These are phyloP conservation scores for Excalfactoria chinensis DNA, from an alignment of 2,113 vertebrate species.

Conservation along the genomic window DNA sequence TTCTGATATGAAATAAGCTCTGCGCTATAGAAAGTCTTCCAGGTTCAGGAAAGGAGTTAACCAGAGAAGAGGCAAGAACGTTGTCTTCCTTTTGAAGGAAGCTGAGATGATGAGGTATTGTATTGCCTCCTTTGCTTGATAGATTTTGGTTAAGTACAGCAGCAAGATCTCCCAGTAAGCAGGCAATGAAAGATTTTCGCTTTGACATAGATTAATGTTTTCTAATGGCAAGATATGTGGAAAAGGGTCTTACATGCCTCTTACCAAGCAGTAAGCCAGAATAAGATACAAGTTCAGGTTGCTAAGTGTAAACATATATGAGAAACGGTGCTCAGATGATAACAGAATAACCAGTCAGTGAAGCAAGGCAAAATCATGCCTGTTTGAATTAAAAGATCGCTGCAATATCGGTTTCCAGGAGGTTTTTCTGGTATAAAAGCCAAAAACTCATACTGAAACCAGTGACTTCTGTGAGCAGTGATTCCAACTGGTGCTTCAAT, in stretches of 20 bases:
- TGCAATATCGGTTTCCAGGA: neutral
- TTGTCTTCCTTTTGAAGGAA: neutral
- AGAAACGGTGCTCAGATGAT: neutral
- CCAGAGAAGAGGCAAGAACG: neutral
- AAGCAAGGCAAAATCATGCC: neutral
- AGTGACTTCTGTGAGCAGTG: neutral
- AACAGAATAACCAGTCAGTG: neutral
- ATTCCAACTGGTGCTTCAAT: neutral
- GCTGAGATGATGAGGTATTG: neutral
- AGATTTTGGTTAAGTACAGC: neutral
- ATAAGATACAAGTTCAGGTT: neutral
- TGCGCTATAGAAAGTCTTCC: neutral
- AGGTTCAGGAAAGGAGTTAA: neutral
- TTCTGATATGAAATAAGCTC: neutral
- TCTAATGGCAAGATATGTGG: neutral
- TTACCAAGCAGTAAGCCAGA: neutral
- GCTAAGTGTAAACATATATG: neutral
- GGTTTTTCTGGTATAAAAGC: neutral
- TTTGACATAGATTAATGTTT: neutral
- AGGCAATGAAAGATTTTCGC: neutral
- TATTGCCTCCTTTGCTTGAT: neutral
- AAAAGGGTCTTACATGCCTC: neutral
- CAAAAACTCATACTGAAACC: neutral
- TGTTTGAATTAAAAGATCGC: neutral
- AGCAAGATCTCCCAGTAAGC: neutral